phyloP scores from a whole-genome alignment of 2,113 vertebrate species.

The Orcinus orca region DNA sequence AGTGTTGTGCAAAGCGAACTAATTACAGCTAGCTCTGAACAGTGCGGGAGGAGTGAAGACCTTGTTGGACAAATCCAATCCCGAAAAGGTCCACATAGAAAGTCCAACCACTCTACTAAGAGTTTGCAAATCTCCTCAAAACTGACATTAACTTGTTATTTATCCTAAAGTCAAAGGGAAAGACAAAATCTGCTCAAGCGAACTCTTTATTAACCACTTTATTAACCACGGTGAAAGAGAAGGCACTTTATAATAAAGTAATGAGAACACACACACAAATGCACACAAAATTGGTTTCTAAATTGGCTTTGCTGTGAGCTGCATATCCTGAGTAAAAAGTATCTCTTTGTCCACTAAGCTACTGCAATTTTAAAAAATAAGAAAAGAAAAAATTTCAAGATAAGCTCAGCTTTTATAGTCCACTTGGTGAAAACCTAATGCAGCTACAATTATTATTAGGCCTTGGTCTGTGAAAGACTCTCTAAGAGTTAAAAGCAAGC shows the following conservation, averaged over 20 bases:
- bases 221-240: background rate
- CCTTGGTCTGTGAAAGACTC: conserved; percentile 55
- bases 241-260: background rate
- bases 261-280: background rate
- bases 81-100: background rate
- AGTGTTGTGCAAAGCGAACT: conserved; percentile 64
- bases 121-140: background rate
- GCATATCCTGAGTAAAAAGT: background rate
- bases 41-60: conserved; percentile 35
- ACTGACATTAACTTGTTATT: background rate
- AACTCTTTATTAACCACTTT: background rate
- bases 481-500: conserved; percentile 57
- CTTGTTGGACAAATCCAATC: conserved; percentile 2
- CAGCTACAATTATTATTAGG: conserved; percentile 61
- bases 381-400: conserved; percentile 16
- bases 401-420: conserved; percentile 62
- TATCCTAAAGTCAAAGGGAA: background rate
- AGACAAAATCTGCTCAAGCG: background rate
- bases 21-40: conserved; percentile 62
- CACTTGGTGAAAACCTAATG: conserved; percentile 64
- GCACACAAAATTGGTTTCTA: background rate
- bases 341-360: conserved; percentile 56
- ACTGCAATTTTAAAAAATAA: conserved; percentile 24
- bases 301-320: background rate
- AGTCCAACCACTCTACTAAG: background rate